Percentiles rank a stretch among this genome's conserved stretches.
These are phyloP conservation scores for Hofmannophila pseudospretella DNA, from an alignment of 2,888 invertebrate species.

Conservation along the genomic window DNA sequence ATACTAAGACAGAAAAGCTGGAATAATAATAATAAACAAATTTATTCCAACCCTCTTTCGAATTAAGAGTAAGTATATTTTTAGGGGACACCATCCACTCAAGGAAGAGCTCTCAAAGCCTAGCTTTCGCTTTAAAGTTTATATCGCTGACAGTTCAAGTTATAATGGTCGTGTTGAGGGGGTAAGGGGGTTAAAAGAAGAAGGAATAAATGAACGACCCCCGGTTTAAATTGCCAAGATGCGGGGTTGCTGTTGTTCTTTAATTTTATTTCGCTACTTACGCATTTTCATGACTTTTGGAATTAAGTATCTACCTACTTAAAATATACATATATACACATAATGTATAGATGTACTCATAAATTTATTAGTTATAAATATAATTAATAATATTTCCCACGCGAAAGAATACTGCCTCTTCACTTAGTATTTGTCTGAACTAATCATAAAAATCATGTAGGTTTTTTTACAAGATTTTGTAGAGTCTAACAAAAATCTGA, in stretches of 20 bases:
- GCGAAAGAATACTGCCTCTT: no score
- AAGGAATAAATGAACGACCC: conserved; percentile 61
- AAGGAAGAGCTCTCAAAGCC: conserved; percentile 29
- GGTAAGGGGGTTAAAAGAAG: conserved; percentile 46
- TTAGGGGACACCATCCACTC: conserved; percentile 42
- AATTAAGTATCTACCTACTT: neutral
- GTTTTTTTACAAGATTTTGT: no score
- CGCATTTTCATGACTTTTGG: conserved; percentile 1
- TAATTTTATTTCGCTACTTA: conserved; percentile 35
- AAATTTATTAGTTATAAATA: no score
- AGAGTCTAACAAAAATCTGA: no score
- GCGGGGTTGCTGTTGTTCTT: conserved; percentile 41
- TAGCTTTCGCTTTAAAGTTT: conserved; percentile 9
- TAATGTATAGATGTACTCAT: no score
- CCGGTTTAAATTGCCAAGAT: conserved; percentile 64
- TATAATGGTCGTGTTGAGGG: conserved; percentile 29
- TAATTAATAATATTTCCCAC: no score
- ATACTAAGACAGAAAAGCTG: conserved; percentile 8
- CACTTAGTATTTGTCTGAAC: no score
- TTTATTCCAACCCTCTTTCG: conserved; percentile 38
- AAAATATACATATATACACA: no score
- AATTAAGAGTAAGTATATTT: conserved; percentile 54
- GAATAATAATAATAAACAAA: conserved; percentile 40
- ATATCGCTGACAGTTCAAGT: conserved; percentile 19
- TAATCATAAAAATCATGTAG: no score